Percentiles rank a stretch among this genome's conserved stretches.
Conservation (phyloP, 2,888 invertebrate species). For the Rhamnusium bicolor region DNA sequence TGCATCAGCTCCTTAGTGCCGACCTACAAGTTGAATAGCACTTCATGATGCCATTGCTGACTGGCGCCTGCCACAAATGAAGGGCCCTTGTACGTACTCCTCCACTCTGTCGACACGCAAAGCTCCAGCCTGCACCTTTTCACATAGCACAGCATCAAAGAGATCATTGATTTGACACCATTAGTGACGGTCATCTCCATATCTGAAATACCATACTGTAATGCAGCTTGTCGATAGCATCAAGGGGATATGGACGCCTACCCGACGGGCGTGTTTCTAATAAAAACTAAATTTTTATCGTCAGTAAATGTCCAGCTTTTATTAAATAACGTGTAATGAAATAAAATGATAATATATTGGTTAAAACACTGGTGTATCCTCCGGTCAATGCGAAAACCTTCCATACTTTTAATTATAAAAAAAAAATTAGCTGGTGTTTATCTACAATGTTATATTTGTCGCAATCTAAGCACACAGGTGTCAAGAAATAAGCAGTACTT, state of each 20-base stretch:
- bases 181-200: conserved; percentile 7
- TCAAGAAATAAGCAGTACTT: no score
- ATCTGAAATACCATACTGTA: neutral
- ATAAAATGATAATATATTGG: no score
- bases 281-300: no score
- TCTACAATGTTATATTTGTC: no score
- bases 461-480: no score
- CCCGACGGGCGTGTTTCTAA: no score
- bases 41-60: conserved; percentile 1
- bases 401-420: no score
- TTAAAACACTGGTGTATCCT: no score
- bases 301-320: no score
- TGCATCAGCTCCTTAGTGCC: neutral
- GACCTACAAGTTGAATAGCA: conserved; percentile 1
- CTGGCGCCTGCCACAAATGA: neutral
- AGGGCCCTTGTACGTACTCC: neutral
- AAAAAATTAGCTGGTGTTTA: no score
- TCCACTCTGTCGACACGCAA: neutral
- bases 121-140: conserved; percentile 13
- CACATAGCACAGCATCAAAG: conserved; percentile 22
- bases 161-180: conserved; percentile 14
- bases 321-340: no score
- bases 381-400: no score
- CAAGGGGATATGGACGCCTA: neutral
- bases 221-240: neutral